Evolutionary conservation across 64 coral and sea anemone genomes (phyloP), one percentile per base, ranked within the genome.

Genomic region (Trachythela sp.): DNA sequence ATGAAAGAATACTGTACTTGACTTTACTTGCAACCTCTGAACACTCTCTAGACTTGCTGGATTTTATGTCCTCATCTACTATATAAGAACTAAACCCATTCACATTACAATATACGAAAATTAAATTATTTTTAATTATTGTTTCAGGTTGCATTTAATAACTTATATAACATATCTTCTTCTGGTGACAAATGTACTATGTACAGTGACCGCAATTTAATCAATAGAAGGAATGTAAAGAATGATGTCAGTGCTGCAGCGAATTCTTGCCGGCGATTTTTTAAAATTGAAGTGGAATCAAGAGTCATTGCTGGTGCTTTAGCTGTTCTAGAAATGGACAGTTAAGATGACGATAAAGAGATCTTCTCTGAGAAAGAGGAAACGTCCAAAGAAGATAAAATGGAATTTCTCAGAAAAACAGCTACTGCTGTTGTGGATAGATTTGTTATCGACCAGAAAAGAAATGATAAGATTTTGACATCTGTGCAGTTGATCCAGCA

Each of bases 171-270:
- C 32, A 35, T 39, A 36, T 37, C 75, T 0, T 80, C 75, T 37
- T 80, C 75, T 13, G 75, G 13, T 37, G 75, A 80, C 20, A 80
- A 80, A 80, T 80, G 75, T 80, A 80, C 75, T 2, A 80, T 80
- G 75, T 80, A 80, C 75, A 80, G 75, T 30, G 30, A 80, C 31
- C 38, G 30, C 30, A 80, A 80, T 36, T 22, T 80, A 39, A 80
- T 80, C 75, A 80, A 80, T 36, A 80, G 75, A 39, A 80, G 75
- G 34, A 80, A 80, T 80, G 75, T 80, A 9, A 80, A 80, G 37
- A 38, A 9, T 80, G 75, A 80, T 36, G 75, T 80, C 31, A 38
- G 27, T 37, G 37, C 33, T 80, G 75, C 75, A 80, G 75, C 17
- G 33, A 80, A 80, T 80, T 6, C 75, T 35, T 80, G 75, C 38